Evolutionary conservation across 2,113 vertebrate species (phyloP).

Genomic region (Grallaria varia): DNA sequence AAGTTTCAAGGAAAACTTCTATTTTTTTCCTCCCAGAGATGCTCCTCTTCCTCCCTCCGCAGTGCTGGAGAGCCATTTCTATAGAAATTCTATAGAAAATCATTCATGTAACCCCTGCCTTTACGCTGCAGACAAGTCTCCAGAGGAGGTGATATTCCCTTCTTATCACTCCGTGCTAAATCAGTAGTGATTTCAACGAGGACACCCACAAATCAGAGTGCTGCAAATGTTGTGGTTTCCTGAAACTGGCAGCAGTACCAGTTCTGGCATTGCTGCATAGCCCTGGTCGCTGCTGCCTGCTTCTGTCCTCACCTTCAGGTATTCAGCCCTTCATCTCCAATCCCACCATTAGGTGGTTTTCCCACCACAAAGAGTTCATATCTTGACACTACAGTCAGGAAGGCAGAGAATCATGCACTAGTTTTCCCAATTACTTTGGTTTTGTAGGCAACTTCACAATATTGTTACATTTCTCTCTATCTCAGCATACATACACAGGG

Average conservation of each 20-base stretch:
- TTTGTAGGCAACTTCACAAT: background rate
- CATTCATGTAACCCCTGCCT: background rate
- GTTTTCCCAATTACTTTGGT: background rate
- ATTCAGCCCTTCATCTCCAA: background rate
- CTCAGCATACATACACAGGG: fast-evolving
- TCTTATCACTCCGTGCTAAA: background rate
- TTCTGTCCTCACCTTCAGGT: background rate
- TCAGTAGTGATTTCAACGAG: background rate
- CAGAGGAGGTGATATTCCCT: background rate
- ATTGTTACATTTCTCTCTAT: background rate
- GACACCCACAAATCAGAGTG: fast-evolving
- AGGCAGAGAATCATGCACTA: background rate
- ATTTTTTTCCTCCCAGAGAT: background rate
- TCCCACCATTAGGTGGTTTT: background rate
- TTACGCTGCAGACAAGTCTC: background rate
- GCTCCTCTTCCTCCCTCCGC: background rate
- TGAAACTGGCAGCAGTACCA: background rate
- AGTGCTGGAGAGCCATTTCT: background rate
- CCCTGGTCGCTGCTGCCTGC: background rate
- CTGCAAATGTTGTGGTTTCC: background rate
- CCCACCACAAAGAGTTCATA: background rate
- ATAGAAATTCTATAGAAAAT: background rate
- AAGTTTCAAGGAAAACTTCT: background rate
- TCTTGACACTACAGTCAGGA: background rate
- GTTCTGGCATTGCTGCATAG: background rate